Conservation (phyloP, 1,140 invertebrate genomes). For the Drosophila repleta region DNA sequence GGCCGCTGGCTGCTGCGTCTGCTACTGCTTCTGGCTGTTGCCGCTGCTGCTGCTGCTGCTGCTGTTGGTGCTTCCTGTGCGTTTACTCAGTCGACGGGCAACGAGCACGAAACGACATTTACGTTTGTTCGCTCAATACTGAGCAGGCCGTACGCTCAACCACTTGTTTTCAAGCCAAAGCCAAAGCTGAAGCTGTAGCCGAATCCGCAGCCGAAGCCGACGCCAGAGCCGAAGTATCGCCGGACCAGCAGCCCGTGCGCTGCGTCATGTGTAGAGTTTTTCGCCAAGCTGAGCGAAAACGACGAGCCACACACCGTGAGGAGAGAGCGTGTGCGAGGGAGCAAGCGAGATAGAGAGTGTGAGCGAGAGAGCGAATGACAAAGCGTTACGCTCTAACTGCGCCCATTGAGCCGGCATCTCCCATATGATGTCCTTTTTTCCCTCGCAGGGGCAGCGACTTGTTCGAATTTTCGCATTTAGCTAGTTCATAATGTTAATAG, state of each 20-base stretch:
- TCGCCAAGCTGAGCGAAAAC: slow-evolving; percentile 5
- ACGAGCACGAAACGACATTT: slow-evolving; percentile 70
- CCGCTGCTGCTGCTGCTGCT: slow-evolving; percentile 33
- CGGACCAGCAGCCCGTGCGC: slow-evolving; percentile 22
- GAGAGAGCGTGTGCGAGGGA: slow-evolving; percentile 9
- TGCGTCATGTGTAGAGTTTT: slow-evolving; percentile 65
- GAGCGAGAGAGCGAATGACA: neutral
- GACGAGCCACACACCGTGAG: neutral
- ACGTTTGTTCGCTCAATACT: slow-evolving; percentile 77
- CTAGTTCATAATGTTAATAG: slow-evolving; percentile 36
- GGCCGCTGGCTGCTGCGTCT: slow-evolving; percentile 62
- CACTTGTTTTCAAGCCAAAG: slow-evolving; percentile 81
- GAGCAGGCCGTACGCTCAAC: slow-evolving; percentile 69
- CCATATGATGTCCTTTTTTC: slow-evolving; percentile 41
- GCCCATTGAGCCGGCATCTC: slow-evolving; percentile 53
- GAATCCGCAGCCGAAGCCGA: slow-evolving; percentile 18
- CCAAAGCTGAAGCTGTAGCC: slow-evolving; percentile 41
- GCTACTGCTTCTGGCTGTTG: slow-evolving; percentile 43
- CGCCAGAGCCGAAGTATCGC: slow-evolving; percentile 15
- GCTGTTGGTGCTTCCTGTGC: slow-evolving; percentile 49
- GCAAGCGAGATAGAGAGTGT: neutral
- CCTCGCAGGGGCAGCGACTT: slow-evolving; percentile 33
- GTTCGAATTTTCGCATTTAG: slow-evolving; percentile 48
- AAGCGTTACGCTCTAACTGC: slow-evolving; percentile 14
- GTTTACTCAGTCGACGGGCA: slow-evolving; percentile 59